These are phyloP conservation scores for Tetragnatha montana DNA, from an alignment of 2,888 invertebrate genomes.

Conservation along the genomic window DNA sequence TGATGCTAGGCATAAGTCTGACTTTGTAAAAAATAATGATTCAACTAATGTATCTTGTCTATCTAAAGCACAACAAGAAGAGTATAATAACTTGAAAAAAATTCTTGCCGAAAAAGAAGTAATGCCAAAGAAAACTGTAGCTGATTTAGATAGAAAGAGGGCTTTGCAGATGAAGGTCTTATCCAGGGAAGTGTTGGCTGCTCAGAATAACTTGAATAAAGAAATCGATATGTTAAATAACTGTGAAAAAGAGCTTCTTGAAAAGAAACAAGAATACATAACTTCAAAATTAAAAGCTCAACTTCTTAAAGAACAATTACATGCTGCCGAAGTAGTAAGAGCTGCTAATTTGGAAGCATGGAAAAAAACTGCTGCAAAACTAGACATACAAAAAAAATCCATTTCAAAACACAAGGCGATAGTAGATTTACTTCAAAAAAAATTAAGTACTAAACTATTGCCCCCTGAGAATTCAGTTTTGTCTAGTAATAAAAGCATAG, in stretches of 20 bases:
- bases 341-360: conserved; percentile 39
- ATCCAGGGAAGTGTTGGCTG: conserved; percentile 22
- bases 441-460: not conserved
- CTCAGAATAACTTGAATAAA: conserved; percentile 19
- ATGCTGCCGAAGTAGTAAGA: conserved; percentile 49
- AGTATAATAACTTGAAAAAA: conserved; percentile 49
- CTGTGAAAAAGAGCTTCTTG: conserved; percentile 14
- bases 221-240: conserved; percentile 17
- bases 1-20: conserved; percentile 46
- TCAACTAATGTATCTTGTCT: conserved; percentile 34
- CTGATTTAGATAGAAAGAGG: not conserved
- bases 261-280: conserved; percentile 30
- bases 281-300: conserved; percentile 48
- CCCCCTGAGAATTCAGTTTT: not conserved
- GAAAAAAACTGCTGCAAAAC: conserved; percentile 24
- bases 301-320: conserved; percentile 42
- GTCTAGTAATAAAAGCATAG: not conserved
- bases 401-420: conserved; percentile 9
- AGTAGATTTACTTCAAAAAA: conserved; percentile 22
- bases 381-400: conserved; percentile 33
- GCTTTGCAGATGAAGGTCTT: conserved; percentile 20
- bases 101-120: conserved; percentile 46
- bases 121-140: not conserved
- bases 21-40: conserved; percentile 14
- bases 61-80: conserved; percentile 64